A percentile compares a stretch with the other conserved stretches of the same genome.
phyloP scores from a whole-genome alignment of 2,888 invertebrate genomes.

The Steinernema carpocapsae region DNA sequence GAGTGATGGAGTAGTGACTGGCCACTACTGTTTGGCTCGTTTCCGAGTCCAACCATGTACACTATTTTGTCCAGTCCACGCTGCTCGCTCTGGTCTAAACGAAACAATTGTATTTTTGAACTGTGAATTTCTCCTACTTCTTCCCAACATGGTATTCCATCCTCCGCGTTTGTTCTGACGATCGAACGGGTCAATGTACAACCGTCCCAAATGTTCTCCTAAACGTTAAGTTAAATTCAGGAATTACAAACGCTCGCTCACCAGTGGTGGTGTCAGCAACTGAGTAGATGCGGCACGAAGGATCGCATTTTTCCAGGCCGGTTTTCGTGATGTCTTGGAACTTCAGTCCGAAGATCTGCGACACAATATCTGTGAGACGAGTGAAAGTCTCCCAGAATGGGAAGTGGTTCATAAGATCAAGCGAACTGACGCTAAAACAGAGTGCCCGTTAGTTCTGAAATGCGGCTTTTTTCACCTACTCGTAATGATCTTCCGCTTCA shows the following conservation, averaged over 20 bases:
- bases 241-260: not conserved
- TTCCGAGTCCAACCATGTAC: constrained; percentile 62
- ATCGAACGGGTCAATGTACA: constrained; percentile 67
- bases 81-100: constrained; percentile 54
- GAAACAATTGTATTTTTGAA: constrained; percentile 13
- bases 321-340: constrained; percentile 62
- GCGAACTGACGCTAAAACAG: constrained; percentile 41
- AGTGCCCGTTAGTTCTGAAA: too few species aligned
- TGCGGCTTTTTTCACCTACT: constrained; percentile 50
- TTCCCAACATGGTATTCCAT: constrained; percentile 62
- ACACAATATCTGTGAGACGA: constrained; percentile 54
- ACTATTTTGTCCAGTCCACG: constrained; percentile 65
- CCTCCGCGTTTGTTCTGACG: constrained; percentile 59
- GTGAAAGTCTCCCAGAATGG: constrained; percentile 68
- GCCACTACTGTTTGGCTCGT: constrained; percentile 49
- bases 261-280: constrained; percentile 60
- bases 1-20: constrained; percentile 60
- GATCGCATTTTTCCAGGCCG: constrained; percentile 60
- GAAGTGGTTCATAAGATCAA: constrained; percentile 67
- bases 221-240: not conserved
- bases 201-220: constrained; percentile 55
- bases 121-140: constrained; percentile 49
- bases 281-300: constrained; percentile 60
- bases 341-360: constrained; percentile 59
- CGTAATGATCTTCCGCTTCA: constrained; percentile 65